These are phyloP conservation scores for Dicrostonyx torquatus DNA, from an alignment of 2,797 vertebrate genomes.

Conservation along the genomic window DNA sequence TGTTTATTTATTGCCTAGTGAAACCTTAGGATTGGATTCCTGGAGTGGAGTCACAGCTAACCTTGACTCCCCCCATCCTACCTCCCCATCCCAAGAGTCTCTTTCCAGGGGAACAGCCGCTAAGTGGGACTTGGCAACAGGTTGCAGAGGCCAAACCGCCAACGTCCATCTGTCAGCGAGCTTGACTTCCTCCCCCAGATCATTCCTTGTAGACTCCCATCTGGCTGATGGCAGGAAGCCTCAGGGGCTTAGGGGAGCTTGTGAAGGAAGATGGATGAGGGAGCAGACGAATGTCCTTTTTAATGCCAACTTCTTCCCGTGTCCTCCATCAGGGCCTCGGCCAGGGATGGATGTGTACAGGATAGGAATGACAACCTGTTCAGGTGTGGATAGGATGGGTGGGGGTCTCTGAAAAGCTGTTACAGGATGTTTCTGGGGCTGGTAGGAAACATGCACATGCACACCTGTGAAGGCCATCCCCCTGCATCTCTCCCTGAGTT, in stretches of 20 bases:
- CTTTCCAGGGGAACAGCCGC: not conserved
- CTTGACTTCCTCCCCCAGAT: not conserved
- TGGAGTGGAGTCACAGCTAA: not conserved
- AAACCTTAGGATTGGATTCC: not conserved
- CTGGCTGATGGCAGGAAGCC: slow-evolving; percentile 64
- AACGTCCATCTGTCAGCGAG: slow-evolving; percentile 46
- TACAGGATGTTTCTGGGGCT: not conserved
- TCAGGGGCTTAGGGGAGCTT: not conserved
- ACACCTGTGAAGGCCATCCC: not conserved
- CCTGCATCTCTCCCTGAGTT: rapidly evolving
- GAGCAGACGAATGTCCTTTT: not conserved
- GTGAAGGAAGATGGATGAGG: not conserved
- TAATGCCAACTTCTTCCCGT: not conserved
- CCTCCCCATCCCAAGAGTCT: not conserved
- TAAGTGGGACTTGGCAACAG: slow-evolving; percentile 53
- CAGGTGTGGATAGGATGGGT: not conserved
- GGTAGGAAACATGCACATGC: not conserved
- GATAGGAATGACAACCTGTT: not conserved
- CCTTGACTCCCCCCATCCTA: not conserved
- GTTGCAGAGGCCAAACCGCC: slow-evolving; percentile 21
- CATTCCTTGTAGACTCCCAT: slow-evolving; percentile 43
- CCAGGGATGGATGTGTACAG: not conserved
- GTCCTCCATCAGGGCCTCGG: not conserved
- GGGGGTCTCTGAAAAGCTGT: not conserved
- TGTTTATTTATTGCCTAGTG: not conserved